Conservation (phyloP, 2,888 invertebrate genomes). For the Monoplex corrugatus region DNA sequence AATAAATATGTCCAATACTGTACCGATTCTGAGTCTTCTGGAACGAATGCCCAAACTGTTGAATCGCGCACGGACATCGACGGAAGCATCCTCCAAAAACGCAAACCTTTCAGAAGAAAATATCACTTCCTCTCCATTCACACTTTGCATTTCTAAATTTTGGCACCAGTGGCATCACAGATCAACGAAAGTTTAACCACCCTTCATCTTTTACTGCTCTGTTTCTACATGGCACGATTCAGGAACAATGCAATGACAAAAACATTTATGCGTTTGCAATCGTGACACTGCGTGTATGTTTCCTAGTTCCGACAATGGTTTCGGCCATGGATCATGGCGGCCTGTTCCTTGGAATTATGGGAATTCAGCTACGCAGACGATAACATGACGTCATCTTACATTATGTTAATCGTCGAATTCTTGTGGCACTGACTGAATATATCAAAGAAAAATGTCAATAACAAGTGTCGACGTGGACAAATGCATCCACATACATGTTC, state of each 20-base stretch:
- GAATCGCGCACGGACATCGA: constrained; percentile 27
- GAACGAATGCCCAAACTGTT: not conserved
- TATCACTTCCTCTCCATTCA: constrained; percentile 15
- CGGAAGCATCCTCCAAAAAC: constrained; percentile 40
- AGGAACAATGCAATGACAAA: not conserved
- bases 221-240: not conserved
- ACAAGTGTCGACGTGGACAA: too few species aligned
- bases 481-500: too few species aligned
- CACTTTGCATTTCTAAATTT: constrained; percentile 10
- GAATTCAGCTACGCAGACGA: constrained; percentile 54
- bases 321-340: constrained; percentile 57
- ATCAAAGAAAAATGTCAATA: too few species aligned
- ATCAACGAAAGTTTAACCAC: not conserved
- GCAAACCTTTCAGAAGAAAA: constrained; percentile 29
- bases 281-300: not conserved
- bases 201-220: not conserved
- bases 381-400: constrained; percentile 57
- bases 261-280: not conserved
- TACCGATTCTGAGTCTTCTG: not conserved
- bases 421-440: too few species aligned
- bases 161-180: not conserved
- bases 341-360: constrained; percentile 56
- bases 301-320: constrained; percentile 37
- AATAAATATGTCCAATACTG: not conserved
- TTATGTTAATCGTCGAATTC: constrained; percentile 58